Evolutionary conservation across 1,140 invertebrate species (phyloP).

Genomic region (Achroia grisella): DNA sequence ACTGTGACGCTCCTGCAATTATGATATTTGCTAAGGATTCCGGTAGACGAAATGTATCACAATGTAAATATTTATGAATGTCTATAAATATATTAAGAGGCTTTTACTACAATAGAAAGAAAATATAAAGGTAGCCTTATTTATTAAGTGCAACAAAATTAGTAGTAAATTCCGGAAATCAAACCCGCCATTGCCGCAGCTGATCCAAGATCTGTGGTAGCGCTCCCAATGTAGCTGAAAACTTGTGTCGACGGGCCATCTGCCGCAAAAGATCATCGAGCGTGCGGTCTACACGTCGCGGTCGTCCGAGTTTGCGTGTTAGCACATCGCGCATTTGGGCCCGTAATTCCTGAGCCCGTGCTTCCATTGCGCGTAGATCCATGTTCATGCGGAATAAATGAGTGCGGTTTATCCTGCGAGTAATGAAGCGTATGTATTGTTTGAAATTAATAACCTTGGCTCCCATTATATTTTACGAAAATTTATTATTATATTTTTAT

Average conservation of each 20-base stretch:
- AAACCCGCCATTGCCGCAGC: conserved; percentile 37
- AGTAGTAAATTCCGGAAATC: too few species aligned
- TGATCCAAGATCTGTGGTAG: conserved; percentile 36
- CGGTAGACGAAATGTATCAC: too few species aligned
- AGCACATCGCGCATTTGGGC: conserved; percentile 55
- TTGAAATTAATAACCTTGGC: too few species aligned
- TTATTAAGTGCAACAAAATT: too few species aligned
- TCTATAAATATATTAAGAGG: too few species aligned
- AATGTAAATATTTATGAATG: too few species aligned
- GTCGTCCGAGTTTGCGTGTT: conserved; percentile 47
- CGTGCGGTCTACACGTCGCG: conserved; percentile 44
- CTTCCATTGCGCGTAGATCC: conserved; percentile 52
- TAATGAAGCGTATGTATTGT: neutral
- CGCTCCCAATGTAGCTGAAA: conserved; percentile 24
- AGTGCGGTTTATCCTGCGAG: conserved; percentile 46
- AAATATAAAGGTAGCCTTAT: too few species aligned
- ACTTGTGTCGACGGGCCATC: conserved; percentile 54
- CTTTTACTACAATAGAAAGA: too few species aligned
- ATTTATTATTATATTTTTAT: too few species aligned
- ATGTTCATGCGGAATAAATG: conserved; percentile 64
- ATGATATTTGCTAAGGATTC: too few species aligned
- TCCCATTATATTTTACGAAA: too few species aligned
- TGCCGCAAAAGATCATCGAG: conserved; percentile 52
- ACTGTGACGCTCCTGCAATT: conserved; percentile 40
- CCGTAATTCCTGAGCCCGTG: conserved; percentile 29